Conservation (phyloP, 2,113 vertebrate species). For the Calyptommatus sinebrachiatus region DNA sequence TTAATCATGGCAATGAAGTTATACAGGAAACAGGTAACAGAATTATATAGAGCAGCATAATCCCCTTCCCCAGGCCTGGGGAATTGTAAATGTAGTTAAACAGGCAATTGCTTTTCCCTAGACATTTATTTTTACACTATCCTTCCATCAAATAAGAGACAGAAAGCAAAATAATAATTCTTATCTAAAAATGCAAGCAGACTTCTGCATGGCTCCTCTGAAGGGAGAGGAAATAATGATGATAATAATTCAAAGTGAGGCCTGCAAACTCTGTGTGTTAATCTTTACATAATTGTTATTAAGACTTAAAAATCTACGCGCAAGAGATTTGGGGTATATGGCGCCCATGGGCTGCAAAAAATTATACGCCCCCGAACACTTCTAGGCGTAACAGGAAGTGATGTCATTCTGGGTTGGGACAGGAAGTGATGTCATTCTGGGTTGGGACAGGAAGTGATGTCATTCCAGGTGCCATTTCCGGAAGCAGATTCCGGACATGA, state of each 20-base stretch:
- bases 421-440: too few relatives aligned
- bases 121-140: not conserved
- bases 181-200: not conserved
- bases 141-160: not conserved
- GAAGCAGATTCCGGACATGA: too few relatives aligned
- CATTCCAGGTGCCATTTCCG: too few relatives aligned
- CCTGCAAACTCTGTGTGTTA: not conserved
- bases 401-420: too few relatives aligned
- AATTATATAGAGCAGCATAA: not conserved
- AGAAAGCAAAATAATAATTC: not conserved
- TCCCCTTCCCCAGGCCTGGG: too few relatives aligned
- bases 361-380: too few relatives aligned
- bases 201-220: not conserved
- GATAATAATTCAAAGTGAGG: slow-evolving; percentile 1
- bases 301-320: slow-evolving; percentile 5
- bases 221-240: not conserved
- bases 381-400: too few relatives aligned
- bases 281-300: slow-evolving; percentile 3
- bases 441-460: too few relatives aligned
- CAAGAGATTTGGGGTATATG: too few relatives aligned
- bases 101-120: not conserved
- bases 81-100: not conserved
- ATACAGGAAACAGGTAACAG: not conserved
- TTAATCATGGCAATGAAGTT: not conserved
- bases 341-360: too few relatives aligned